These are phyloP conservation scores for Molossus molossus DNA, from an alignment of 2,797 vertebrate species.

Conservation along the genomic window DNA sequence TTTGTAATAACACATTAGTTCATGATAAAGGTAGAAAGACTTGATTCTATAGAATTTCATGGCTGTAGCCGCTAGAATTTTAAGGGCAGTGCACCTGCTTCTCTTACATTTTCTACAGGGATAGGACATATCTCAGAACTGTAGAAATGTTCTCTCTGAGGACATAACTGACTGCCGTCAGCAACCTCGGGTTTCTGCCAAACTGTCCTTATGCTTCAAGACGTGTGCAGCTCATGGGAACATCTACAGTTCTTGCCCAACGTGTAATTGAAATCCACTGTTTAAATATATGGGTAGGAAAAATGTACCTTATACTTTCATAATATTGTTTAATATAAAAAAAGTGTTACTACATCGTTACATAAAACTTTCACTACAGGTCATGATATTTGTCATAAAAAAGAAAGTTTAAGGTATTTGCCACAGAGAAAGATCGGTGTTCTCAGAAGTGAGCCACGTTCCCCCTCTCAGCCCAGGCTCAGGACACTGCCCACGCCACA, in stretches of 20 bases:
- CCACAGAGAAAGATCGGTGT: background rate
- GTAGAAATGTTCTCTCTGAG: background rate
- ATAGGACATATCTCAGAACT: conserved; percentile 13
- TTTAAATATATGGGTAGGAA: conserved; percentile 31
- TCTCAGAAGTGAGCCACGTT: background rate
- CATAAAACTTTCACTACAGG: background rate
- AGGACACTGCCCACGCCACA: background rate
- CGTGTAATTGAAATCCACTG: background rate
- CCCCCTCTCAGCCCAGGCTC: background rate
- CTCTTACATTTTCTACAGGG: background rate
- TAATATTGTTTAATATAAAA: conserved; percentile 39
- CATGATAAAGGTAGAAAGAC: background rate
- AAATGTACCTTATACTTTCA: background rate
- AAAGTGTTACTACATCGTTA: background rate
- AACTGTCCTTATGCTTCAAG: background rate
- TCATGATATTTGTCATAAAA: conserved; percentile 1
- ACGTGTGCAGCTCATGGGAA: background rate
- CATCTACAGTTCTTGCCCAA: conserved; percentile 3
- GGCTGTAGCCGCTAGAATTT: background rate
- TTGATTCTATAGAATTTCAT: background rate
- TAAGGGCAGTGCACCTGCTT: background rate
- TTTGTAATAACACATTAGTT: background rate
- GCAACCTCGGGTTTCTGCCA: background rate
- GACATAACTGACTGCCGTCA: background rate
- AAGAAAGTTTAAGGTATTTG: conserved; percentile 38